Evolutionary conservation across 2,113 vertebrate species (phyloP).

Genomic region (Rhynchomys soricoides): DNA sequence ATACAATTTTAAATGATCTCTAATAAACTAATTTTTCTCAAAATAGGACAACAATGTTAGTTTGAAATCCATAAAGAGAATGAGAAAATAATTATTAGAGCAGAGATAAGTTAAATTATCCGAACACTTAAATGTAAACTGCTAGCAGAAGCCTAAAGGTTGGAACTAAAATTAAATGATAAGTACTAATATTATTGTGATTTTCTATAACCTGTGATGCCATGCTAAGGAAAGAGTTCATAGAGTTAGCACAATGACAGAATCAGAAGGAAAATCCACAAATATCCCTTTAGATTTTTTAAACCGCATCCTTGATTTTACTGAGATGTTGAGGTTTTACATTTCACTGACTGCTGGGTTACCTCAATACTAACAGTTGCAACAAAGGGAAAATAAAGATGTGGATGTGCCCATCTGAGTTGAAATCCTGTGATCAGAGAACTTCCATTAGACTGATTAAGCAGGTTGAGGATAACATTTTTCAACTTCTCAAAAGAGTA

Average conservation of each 20-base stretch:
- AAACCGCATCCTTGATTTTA: not conserved
- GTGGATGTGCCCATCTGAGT: not conserved
- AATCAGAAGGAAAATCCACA: not conserved
- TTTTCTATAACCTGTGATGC: not conserved
- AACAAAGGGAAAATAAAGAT: not conserved
- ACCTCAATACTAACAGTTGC: not conserved
- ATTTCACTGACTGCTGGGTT: not conserved
- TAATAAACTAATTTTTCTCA: not conserved
- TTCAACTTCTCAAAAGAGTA: conserved; percentile 98
- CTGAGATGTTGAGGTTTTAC: not conserved
- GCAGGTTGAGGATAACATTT: conserved; percentile 98
- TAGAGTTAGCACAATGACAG: not conserved
- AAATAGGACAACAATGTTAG: not conserved
- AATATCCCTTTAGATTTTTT: not conserved
- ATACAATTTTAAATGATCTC: not conserved
- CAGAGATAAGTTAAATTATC: not conserved
- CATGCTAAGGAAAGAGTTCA: not conserved
- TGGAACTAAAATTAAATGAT: not conserved
- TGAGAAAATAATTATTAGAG: not conserved
- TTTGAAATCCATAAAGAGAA: not conserved
- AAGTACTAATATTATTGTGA: not conserved
- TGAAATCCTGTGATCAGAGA: conserved; percentile 89
- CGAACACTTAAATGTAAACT: not conserved
- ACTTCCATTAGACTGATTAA: conserved; percentile 98
- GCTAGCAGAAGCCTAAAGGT: not conserved